These are phyloP conservation scores for Spinibarbus caldwelli DNA, from an alignment of 2,797 vertebrate species.

Conservation along the genomic window DNA sequence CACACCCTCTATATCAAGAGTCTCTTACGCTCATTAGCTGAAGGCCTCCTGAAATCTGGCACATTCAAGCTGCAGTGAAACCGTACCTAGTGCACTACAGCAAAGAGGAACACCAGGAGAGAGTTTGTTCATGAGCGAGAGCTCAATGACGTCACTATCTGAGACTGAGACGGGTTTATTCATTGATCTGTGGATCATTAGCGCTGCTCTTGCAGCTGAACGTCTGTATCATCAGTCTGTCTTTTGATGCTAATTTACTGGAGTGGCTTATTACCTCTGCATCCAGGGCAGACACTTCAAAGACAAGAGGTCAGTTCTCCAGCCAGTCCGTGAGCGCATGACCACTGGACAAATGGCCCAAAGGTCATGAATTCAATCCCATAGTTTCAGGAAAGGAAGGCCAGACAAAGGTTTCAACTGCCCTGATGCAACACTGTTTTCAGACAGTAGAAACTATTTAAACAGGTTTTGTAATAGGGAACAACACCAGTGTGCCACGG, in stretches of 20 bases:
- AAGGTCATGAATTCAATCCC: conserved; percentile 77
- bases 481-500: neutral
- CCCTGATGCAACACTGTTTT: too few relatives aligned
- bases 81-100: neutral
- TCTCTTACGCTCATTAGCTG: neutral
- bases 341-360: conserved; percentile 74
- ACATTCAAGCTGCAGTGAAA: neutral
- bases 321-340: conserved; percentile 64
- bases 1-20: conserved; percentile 12
- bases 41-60: neutral
- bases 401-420: neutral
- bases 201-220: conserved; percentile 2
- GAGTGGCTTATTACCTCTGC: conserved; percentile 71
- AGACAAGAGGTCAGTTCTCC: conserved; percentile 66
- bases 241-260: conserved; percentile 72
- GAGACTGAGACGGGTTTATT: neutral
- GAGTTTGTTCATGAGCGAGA: neutral
- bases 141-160: neutral
- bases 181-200: conserved; percentile 27
- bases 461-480: neutral
- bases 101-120: neutral
- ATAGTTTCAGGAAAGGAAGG: conserved; percentile 67
- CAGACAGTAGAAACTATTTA: neutral
- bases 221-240: conserved; percentile 65
- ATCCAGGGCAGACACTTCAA: conserved; percentile 72